A percentile compares a stretch with the other conserved stretches of the same genome.
Conservation (phyloP, 2,113 vertebrate genomes). For the Sarotherodon lohbergeri region DNA sequence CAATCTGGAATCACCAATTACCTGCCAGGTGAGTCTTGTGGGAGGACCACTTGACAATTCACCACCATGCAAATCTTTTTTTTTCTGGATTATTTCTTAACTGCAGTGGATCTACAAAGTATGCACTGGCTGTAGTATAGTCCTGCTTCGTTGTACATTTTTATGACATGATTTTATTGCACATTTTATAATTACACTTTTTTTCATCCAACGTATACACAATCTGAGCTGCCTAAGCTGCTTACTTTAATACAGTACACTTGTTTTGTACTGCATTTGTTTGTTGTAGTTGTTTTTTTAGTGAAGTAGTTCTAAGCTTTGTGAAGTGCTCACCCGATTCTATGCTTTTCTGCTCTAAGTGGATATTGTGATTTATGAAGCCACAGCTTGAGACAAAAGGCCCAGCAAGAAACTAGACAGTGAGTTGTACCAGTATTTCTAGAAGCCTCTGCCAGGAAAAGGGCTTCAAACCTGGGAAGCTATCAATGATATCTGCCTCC, state of each 20-base stretch:
- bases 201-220: background rate
- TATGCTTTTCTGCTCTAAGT: background rate
- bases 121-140: background rate
- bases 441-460: slow-evolving; percentile 6
- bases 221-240: background rate
- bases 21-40: background rate
- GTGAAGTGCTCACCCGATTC: slow-evolving; percentile 15
- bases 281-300: background rate
- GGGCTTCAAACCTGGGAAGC: slow-evolving; percentile 5
- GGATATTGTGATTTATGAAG: slow-evolving; percentile 11
- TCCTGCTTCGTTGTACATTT: background rate
- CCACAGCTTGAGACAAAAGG: slow-evolving; percentile 19
- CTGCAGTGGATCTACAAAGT: background rate
- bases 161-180: background rate
- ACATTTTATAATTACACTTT: background rate
- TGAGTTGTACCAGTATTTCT: background rate
- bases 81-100: background rate
- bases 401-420: slow-evolving; percentile 3
- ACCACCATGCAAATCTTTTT: background rate
- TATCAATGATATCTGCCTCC: slow-evolving; percentile 20
- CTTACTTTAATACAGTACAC: background rate
- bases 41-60: background rate
- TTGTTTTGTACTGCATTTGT: background rate
- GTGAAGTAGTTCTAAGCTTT: background rate
- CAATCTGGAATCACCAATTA: background rate